Evolutionary conservation across 2,113 vertebrate genomes (phyloP), one percentile per base, ranked within the genome.

Genomic region (Empidonax traillii): DNA sequence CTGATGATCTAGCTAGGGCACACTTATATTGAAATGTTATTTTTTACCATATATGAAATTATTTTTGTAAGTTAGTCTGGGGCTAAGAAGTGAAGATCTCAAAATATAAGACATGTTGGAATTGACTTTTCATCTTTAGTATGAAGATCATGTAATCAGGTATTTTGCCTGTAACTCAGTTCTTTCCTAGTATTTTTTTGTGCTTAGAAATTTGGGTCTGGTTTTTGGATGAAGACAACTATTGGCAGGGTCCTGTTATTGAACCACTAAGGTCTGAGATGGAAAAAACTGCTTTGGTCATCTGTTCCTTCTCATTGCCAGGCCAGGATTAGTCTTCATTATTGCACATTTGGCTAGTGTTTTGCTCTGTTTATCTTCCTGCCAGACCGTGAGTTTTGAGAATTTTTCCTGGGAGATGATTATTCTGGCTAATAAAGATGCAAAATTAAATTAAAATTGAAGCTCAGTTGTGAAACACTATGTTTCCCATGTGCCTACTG

Each of bases 361-460:
- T 93, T 90, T 83, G 6, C 76, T 69, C 85, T 76, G 67, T 51
- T 83, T 96, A 91, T 44, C 31, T 56, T 62, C 59, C 58, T 91
- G 71, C 39, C 89, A 95, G 71, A 37, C 11, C 33, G 41, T 3
- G 14, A 75, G 15, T 68, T 91, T 53, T 87, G 78, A 87, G 11
- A 27, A 10, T 67, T 75, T 90, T 93, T 91, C 58, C 67, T 83
- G 53, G 55, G 51, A 85, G 21, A 51, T 62, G 59, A 69, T 80
- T 87, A 71, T 73, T 85, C 63, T 55, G 33, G 46, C 33, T 85
- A 96, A 91, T 74, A 95, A 96, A 93, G 21, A 24, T 83, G 35
- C 61, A 89, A 94, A 90, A 91, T 93, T 76, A 76, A 85, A 87
- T 94, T 93, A 71, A 87, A 96, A 47, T 13, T 31, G 51, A 91